Percentiles rank a stretch among this genome's conserved stretches.
Evolutionary conservation across 2,888 invertebrate genomes (phyloP).

Genomic region (Dryobotodes eremita): DNA sequence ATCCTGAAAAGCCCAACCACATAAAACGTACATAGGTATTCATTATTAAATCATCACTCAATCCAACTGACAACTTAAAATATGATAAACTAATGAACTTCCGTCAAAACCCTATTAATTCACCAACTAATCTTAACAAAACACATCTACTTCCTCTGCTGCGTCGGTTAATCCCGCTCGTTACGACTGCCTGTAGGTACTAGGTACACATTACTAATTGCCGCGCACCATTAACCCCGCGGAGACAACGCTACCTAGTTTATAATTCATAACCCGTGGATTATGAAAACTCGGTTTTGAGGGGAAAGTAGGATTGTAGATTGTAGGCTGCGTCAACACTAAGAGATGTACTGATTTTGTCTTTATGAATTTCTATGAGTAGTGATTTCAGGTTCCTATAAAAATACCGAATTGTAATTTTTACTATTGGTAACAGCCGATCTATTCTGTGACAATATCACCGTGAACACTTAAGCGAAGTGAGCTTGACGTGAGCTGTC

Average conservation of each 20-base stretch:
- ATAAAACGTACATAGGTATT: background rate
- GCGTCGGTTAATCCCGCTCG: constrained; percentile 49
- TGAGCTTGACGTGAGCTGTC: no score
- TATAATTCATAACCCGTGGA: constrained; percentile 55
- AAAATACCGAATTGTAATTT: background rate
- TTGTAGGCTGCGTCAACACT: background rate
- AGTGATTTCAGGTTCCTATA: background rate
- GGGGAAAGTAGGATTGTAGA: background rate
- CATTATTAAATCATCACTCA: constrained; percentile 36
- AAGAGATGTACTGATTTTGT: background rate
- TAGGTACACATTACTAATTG: constrained; percentile 60
- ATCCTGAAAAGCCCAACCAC: background rate
- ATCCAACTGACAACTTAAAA: constrained; percentile 22
- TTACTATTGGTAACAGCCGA: background rate
- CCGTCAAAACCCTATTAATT: constrained; percentile 51
- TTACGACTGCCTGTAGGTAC: constrained; percentile 42
- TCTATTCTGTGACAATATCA: no score
- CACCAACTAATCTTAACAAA: constrained; percentile 55
- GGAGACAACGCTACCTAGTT: constrained; percentile 55
- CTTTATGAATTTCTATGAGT: background rate
- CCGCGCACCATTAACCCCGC: constrained; percentile 48
- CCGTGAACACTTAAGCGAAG: no score
- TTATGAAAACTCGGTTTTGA: constrained; percentile 28
- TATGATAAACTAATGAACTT: constrained; percentile 21
- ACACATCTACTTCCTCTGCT: constrained; percentile 57